Conservation (phyloP, 2,113 vertebrate genomes). For the Tricholaema leucomelas region DNA sequence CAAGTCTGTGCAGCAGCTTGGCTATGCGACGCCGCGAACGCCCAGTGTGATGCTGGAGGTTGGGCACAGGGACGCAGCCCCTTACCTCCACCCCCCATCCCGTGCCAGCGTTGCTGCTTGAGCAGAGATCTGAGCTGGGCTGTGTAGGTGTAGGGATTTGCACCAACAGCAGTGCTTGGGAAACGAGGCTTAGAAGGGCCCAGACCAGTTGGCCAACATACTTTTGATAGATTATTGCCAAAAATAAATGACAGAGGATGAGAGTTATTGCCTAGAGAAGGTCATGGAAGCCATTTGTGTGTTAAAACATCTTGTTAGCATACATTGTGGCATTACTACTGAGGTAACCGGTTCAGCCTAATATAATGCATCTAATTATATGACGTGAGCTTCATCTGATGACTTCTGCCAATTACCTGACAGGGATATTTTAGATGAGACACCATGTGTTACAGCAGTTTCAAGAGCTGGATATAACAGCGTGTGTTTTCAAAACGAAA, state of each 20-base stretch:
- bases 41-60: rapidly evolving
- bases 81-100: background rate
- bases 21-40: rapidly evolving
- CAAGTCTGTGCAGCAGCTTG: background rate
- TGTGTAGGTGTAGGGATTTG: background rate
- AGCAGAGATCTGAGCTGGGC: background rate
- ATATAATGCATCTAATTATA: conserved; percentile 49
- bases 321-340: background rate
- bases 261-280: background rate
- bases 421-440: conserved; percentile 26
- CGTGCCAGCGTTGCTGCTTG: rapidly evolving
- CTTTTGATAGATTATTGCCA: background rate
- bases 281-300: background rate
- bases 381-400: conserved; percentile 15
- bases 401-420: conserved; percentile 50
- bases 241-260: conserved; percentile 30
- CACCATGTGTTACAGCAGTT: conserved; percentile 30
- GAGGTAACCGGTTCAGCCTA: background rate
- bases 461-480: conserved; percentile 28
- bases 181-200: background rate
- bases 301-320: background rate
- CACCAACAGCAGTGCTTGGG: background rate
- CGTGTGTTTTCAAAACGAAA: conserved; percentile 34
- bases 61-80: background rate
- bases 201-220: conserved; percentile 10